Evolutionary conservation across 2,113 vertebrate genomes (phyloP), one percentile per base, ranked within the genome.

Genomic region (Bubo bubo): DNA sequence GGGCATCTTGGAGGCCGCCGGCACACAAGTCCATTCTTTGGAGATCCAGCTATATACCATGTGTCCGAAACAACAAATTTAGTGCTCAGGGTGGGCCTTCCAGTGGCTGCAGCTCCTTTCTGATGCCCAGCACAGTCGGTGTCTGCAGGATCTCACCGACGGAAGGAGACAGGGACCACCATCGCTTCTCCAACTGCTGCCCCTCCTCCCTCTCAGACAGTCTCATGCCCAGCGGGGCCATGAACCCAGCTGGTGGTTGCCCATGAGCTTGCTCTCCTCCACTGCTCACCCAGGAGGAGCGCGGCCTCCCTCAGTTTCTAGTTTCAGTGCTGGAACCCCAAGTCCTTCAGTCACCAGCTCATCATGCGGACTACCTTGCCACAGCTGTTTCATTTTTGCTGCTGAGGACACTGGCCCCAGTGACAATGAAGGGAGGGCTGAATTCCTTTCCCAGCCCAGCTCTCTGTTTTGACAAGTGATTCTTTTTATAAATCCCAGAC

Each of bases 401-500:
- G 26, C 75, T 76, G 66, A 82, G 85, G 74, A 87, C 87, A 37
- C 71, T 7, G 19, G 4, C 35, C 72, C 37, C 19, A 12, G 43
- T 84, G 88, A 89, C 90, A 95, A 23, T 8, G 68, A 55, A 63
- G 68, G 64, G 72, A 92, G 49, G 60, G 52, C 47, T 73, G 86
- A 91, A 89, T 89, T 90, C 79, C 83, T 86, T 52, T 95, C 91
- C 76, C 83, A 91, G 79, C 58, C 86, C 12, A 6, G 88, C 63
- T 73, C 86, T 76, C 52, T 95, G 94, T 95, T 95, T 91, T 84
- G 95, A 91, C 86, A 81, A 95, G 83, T 75, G 76, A 89, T 91
- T 71, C 59, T 92, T 91, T 95, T 56, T 55, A 67, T 71, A 96
- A 95, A 96, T 28, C 92, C 94, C 90, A 95, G 92, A 58, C 92